Percentiles rank a stretch among this genome's conserved stretches.
These are phyloP conservation scores for Clarias gariepinus DNA, from an alignment of 2,113 vertebrate genomes.

Conservation along the genomic window DNA sequence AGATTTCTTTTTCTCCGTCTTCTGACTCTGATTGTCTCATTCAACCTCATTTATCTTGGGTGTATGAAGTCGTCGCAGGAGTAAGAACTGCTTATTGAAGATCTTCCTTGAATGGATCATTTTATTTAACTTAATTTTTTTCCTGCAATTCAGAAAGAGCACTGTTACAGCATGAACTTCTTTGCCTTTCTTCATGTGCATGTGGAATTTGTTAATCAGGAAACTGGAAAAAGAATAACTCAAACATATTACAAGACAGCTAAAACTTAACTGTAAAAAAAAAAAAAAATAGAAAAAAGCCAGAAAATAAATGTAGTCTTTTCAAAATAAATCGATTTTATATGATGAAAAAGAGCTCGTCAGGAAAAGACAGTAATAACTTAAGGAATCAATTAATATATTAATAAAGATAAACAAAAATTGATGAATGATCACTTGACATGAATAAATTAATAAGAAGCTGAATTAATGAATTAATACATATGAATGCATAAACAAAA, in stretches of 20 bases:
- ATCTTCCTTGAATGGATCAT: neutral
- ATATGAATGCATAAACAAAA: neutral
- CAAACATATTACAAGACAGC: neutral
- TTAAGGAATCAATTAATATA: too few relatives aligned
- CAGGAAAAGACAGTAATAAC: neutral
- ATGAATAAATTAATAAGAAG: too few relatives aligned
- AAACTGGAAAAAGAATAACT: neutral
- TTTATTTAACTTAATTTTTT: neutral
- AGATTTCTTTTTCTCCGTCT: neutral
- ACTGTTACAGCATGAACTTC: neutral
- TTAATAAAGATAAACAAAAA: neutral
- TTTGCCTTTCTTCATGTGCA: neutral
- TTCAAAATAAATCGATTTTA: neutral
- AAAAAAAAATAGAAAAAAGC: too few relatives aligned
- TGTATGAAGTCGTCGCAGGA: neutral
- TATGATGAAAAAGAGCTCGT: neutral
- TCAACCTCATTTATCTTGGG: conserved; percentile 5
- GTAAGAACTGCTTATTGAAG: conserved; percentile 6
- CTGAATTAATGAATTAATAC: too few relatives aligned
- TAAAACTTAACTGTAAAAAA: neutral
- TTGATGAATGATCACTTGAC: neutral
- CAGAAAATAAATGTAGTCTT: neutral
- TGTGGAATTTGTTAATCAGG: neutral
- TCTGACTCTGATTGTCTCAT: neutral
- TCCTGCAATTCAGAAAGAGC: neutral